These are phyloP conservation scores for Morpho achilles DNA, from an alignment of 2,888 invertebrate species.

Conservation along the genomic window DNA sequence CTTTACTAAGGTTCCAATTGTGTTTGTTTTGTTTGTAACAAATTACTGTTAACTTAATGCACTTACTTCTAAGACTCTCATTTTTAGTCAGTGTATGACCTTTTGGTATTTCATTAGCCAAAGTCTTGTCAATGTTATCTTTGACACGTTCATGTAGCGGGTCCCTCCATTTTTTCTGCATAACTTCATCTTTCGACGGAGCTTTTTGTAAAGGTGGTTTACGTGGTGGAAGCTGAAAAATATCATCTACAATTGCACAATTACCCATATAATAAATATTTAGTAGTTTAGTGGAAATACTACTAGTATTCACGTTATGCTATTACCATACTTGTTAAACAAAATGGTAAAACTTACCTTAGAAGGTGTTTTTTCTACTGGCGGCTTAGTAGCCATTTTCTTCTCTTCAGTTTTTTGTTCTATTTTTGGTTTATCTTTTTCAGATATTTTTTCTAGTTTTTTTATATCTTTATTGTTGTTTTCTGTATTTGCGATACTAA, in stretches of 20 bases:
- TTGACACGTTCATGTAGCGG: constrained; percentile 73
- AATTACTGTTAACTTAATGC: background rate
- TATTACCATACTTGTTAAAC: background rate
- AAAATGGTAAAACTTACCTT: constrained; percentile 45
- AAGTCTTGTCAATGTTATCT: constrained; percentile 73
- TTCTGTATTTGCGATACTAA: constrained; percentile 31
- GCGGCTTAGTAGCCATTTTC: constrained; percentile 72
- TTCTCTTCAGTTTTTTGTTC: constrained; percentile 49
- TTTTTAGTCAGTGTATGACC: constrained; percentile 75
- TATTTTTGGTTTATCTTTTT: constrained; percentile 28
- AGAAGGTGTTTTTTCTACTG: constrained; percentile 58
- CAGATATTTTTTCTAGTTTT: constrained; percentile 31
- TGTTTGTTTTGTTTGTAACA: background rate
- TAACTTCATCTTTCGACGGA: constrained; percentile 67
- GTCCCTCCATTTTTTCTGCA: constrained; percentile 74
- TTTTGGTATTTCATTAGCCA: constrained; percentile 69
- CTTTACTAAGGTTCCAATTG: too few relatives aligned
- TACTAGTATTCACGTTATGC: background rate
- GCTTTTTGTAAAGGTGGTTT: constrained; percentile 70
- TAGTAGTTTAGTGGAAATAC: background rate
- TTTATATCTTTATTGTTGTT: constrained; percentile 36
- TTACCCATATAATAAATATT: too few relatives aligned
- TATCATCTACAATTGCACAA: too few relatives aligned
- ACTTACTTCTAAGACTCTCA: constrained; percentile 75
- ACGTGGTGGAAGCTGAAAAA: constrained; percentile 62